Evolutionary conservation across 2,888 invertebrate genomes (phyloP), one percentile per base, ranked within the genome.

Genomic region (Platycheirus rosarum): DNA sequence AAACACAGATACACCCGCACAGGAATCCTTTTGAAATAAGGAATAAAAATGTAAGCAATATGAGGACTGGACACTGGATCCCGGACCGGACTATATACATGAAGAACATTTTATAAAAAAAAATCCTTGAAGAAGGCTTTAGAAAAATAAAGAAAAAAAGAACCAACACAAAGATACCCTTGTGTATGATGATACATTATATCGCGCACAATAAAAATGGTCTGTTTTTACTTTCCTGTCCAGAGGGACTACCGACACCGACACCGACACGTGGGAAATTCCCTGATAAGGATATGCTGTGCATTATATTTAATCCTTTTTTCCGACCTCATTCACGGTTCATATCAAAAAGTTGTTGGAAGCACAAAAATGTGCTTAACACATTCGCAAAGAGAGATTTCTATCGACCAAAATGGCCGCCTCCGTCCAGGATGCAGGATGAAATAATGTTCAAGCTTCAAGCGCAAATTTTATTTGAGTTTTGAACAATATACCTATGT

Each of bases 281-380:
- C 46, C 6, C 57, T 65, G 79, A 80, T 80, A 80, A 75, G 63
- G 60, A 75, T 65, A 46, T 70, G 62, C 53, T 51, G 44, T 66
- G 40, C 29, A 55, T 53, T 69, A 62, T 68, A 35, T 66, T 57
- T 29, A 8, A 18, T 18, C 7, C 29, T 7, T 18, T 60, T 60
- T 37, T 18, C n/a, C n/a, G n/a, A n/a, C n/a, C n/a, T n/a, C n/a
- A n/a, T 35, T 44, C 37, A 5, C 14, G 11, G 29, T 13, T 60
- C 29, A 60, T 57, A 57, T 69, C 18, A 62, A 76, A n/a, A 51
- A 20, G 4, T 29, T 37, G 51, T 51, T 46, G 49, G 68, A 62
- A 44, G 20, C 32, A 29, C 18, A 69, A 75, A 62, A 57, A 40
- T 53, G 53, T 68, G 18, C 14, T 60, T 51, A 68, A 51, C 55